Conservation (phyloP, 2,797 vertebrate species). For the Hydrolagus colliei region DNA sequence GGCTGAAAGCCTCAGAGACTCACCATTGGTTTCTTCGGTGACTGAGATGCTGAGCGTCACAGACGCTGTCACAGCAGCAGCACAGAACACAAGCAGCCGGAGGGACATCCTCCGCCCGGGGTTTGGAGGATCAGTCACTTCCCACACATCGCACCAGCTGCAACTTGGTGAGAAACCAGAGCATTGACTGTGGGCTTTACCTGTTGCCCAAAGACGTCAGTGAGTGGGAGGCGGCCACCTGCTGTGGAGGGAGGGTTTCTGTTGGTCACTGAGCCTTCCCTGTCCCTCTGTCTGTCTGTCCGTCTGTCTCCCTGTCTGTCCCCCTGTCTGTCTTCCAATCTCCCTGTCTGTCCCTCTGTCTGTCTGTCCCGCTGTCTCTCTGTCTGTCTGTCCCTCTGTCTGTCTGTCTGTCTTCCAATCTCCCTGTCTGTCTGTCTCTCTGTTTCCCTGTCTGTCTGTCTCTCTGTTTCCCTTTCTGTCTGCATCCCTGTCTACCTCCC, state of each 20-base stretch:
- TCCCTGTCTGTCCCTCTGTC: too few relatives aligned
- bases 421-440: too few relatives aligned
- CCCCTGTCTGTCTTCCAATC: too few relatives aligned
- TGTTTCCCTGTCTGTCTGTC: too few relatives aligned
- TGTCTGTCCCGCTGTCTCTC: too few relatives aligned
- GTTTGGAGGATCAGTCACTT: background rate
- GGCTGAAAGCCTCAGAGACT: background rate
- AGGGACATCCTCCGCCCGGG: too few relatives aligned
- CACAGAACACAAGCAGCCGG: background rate
- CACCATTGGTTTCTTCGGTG: background rate
- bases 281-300: background rate
- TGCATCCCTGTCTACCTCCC: too few relatives aligned
- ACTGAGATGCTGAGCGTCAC: background rate
- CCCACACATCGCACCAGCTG: background rate
- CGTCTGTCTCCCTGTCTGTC: too few relatives aligned
- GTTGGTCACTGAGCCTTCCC: background rate
- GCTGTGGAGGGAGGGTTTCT: background rate
- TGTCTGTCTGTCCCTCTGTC: too few relatives aligned
- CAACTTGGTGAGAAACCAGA: background rate
- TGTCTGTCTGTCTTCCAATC: too few relatives aligned
- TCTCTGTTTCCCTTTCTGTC: too few relatives aligned
- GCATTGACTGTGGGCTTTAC: background rate
- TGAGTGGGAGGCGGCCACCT: background rate
- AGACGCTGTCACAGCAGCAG: background rate
- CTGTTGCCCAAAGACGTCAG: constrained; percentile 10